These are phyloP conservation scores for Scytalopus superciliaris DNA, from an alignment of 2,113 vertebrate species.

Conservation along the genomic window DNA sequence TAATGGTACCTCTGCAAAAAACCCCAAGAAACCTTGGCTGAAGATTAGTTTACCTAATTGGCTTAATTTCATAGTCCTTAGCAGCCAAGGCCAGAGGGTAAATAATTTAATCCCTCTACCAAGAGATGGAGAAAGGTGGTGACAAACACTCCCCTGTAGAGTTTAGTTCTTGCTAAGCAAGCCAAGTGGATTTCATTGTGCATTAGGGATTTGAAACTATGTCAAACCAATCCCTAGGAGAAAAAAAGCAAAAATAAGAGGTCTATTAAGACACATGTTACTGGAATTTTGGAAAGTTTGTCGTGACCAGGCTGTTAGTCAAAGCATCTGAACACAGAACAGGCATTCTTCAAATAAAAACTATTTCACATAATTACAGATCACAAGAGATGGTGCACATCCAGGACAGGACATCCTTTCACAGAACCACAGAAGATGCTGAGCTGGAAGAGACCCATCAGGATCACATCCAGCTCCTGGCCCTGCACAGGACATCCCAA, in stretches of 20 bases:
- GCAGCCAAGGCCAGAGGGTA: not conserved
- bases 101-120: not conserved
- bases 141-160: not conserved
- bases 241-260: not conserved
- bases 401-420: not conserved
- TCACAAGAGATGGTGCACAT: not conserved
- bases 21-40: not conserved
- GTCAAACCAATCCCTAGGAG: not conserved
- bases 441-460: not conserved
- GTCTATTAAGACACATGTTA: not conserved
- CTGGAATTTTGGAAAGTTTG: not conserved
- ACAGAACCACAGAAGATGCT: not conserved
- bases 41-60: conserved; percentile 11
- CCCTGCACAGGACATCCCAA: not conserved
- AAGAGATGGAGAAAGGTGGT: not conserved
- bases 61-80: not conserved
- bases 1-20: not conserved
- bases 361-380: not conserved
- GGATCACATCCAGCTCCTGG: not conserved
- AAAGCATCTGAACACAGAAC: not conserved
- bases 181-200: not conserved
- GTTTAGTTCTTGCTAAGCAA: not conserved
- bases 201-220: not conserved
- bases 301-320: not conserved
- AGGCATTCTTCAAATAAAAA: not conserved